Percentiles rank a stretch among this genome's conserved stretches.
phyloP scores from a whole-genome alignment of 2,113 vertebrate species.

The Myodes glareolus region DNA sequence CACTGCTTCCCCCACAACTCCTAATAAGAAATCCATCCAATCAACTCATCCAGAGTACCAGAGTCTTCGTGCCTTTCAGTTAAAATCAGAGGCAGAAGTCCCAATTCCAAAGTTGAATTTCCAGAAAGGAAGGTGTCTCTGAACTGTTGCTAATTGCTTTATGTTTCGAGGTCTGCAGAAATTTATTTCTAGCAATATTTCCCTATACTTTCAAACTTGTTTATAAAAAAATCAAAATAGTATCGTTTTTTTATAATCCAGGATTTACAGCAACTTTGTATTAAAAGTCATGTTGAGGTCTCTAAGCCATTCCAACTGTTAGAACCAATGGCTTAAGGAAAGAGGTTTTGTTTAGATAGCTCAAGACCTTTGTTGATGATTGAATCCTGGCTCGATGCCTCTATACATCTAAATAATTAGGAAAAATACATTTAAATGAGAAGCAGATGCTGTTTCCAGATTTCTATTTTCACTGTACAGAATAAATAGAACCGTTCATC shows the following conservation, averaged over 20 bases:
- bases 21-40: not conserved
- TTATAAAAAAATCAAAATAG: constrained; percentile 67
- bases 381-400: constrained; percentile 84
- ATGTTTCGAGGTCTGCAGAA: constrained; percentile 48
- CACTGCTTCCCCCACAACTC: not conserved
- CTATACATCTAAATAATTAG: constrained; percentile 83
- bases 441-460: constrained; percentile 83
- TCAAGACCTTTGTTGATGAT: constrained; percentile 83
- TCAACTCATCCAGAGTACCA: constrained; percentile 5
- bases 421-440: constrained; percentile 83
- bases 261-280: constrained; percentile 62
- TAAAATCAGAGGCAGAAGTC: constrained; percentile 57
- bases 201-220: constrained; percentile 64
- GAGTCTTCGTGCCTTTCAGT: constrained; percentile 9
- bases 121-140: constrained; percentile 44
- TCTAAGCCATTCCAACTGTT: constrained; percentile 79
- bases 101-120: constrained; percentile 43
- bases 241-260: constrained; percentile 55
- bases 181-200: constrained; percentile 69
- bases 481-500: constrained; percentile 83
- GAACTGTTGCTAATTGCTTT: constrained; percentile 15
- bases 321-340: constrained; percentile 79
- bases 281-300: constrained; percentile 70
- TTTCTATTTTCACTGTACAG: constrained; percentile 76
- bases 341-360: constrained; percentile 83